Conservation (phyloP, 2,797 vertebrate genomes). For the Molothrus ater region DNA sequence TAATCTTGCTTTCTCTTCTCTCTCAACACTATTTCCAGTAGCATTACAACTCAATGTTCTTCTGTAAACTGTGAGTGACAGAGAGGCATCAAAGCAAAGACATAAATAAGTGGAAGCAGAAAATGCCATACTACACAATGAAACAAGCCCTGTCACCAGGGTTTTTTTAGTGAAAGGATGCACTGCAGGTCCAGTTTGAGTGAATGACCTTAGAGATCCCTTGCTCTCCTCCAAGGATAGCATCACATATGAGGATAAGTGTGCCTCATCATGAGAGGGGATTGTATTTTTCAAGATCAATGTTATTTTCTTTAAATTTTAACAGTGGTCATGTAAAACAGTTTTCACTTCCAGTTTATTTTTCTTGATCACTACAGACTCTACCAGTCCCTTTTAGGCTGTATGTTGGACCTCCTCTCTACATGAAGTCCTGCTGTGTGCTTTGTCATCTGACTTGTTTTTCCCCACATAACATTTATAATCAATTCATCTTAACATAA, state of each 20-base stretch:
- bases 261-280: background rate
- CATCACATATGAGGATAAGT: background rate
- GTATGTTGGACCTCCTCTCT: background rate
- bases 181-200: background rate
- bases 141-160: background rate
- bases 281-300: background rate
- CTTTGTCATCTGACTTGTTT: background rate
- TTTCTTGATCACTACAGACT: background rate
- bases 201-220: background rate
- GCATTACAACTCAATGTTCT: background rate
- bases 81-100: background rate
- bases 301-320: background rate
- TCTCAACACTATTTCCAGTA: background rate
- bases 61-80: background rate
- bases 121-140: background rate
- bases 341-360: background rate
- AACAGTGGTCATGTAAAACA: background rate
- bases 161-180: background rate
- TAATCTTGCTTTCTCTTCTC: background rate
- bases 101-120: background rate
- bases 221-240: background rate
- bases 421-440: background rate
- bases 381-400: background rate
- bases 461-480: too few relatives aligned
- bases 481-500: background rate